Evolutionary conservation across 2,113 vertebrate genomes (phyloP).

Genomic region (Otocyon megalotis): DNA sequence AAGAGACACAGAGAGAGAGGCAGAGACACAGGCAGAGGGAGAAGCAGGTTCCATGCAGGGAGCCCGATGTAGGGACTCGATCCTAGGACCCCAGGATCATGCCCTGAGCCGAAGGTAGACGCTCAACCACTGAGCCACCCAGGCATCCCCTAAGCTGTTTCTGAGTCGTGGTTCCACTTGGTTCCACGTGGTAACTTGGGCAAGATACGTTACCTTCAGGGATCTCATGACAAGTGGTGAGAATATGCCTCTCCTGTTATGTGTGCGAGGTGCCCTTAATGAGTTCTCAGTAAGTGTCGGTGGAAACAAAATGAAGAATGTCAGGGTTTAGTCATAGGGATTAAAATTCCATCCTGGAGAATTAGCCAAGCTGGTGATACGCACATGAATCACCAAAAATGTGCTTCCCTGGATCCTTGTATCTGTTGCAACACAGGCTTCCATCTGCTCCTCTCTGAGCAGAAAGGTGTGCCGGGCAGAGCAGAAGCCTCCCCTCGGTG

Average conservation of each 20-base stretch:
- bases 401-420: background rate
- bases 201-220: background rate
- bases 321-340: background rate
- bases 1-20: too few species aligned
- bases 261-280: too few species aligned
- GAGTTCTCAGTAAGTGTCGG: background rate
- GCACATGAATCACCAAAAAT: too few species aligned
- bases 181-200: background rate
- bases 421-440: too few species aligned
- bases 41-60: too few species aligned
- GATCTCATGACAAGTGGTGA: rapidly evolving
- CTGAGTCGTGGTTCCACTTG: background rate
- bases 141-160: background rate
- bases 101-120: too few species aligned
- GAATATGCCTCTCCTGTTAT: rapidly evolving
- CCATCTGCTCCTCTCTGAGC: background rate
- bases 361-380: too few species aligned
- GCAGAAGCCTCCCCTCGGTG: too few species aligned
- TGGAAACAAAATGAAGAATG: background rate
- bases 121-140: too few species aligned
- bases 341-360: background rate
- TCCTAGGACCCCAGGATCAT: too few species aligned
- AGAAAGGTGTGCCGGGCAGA: background rate
- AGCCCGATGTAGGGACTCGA: too few species aligned
- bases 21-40: too few species aligned